These are phyloP conservation scores for Callionymus lyra DNA, from an alignment of 2,113 vertebrate species.

Conservation along the genomic window DNA sequence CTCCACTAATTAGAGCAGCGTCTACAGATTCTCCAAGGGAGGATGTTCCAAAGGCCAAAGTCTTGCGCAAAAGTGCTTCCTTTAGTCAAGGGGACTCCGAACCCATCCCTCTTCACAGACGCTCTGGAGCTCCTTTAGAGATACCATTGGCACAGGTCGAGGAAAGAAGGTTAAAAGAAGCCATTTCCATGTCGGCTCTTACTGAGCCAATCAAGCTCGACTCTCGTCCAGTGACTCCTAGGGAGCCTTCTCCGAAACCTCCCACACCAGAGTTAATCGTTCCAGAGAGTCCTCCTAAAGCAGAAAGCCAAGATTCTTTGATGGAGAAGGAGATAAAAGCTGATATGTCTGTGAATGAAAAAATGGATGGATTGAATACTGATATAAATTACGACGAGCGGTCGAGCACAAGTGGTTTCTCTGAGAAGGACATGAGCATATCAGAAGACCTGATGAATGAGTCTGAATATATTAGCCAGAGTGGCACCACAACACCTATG, in stretches of 20 bases:
- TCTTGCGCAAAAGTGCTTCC: slow-evolving; percentile 87
- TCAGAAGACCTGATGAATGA: slow-evolving; percentile 56
- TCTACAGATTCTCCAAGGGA: slow-evolving; percentile 77
- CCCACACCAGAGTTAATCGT: slow-evolving; percentile 36
- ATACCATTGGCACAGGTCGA: slow-evolving; percentile 81
- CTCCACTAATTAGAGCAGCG: slow-evolving; percentile 75
- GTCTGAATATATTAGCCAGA: slow-evolving; percentile 36
- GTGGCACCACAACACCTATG: slow-evolving; percentile 33
- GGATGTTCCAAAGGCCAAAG: slow-evolving; percentile 64
- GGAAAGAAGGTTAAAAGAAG: slow-evolving; percentile 78
- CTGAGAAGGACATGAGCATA: slow-evolving; percentile 60
- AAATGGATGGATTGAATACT: slow-evolving; percentile 43
- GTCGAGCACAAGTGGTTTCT: slow-evolving; percentile 53
- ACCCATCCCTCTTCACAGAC: slow-evolving; percentile 79
- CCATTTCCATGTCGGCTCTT: slow-evolving; percentile 84
- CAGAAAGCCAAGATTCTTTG: slow-evolving; percentile 44
- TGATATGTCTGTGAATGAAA: slow-evolving; percentile 41
- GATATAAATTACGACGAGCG: slow-evolving; percentile 54
- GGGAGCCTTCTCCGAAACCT: slow-evolving; percentile 46
- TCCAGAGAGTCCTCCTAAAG: slow-evolving; percentile 44
- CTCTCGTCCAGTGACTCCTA: slow-evolving; percentile 60
- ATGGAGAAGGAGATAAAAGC: slow-evolving; percentile 40
- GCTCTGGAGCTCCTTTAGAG: slow-evolving; percentile 85
- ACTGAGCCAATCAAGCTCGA: slow-evolving; percentile 70
- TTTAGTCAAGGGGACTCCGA: slow-evolving; percentile 89